phyloP scores from a whole-genome alignment of 2,888 invertebrate species.

The Cenopis cana region DNA sequence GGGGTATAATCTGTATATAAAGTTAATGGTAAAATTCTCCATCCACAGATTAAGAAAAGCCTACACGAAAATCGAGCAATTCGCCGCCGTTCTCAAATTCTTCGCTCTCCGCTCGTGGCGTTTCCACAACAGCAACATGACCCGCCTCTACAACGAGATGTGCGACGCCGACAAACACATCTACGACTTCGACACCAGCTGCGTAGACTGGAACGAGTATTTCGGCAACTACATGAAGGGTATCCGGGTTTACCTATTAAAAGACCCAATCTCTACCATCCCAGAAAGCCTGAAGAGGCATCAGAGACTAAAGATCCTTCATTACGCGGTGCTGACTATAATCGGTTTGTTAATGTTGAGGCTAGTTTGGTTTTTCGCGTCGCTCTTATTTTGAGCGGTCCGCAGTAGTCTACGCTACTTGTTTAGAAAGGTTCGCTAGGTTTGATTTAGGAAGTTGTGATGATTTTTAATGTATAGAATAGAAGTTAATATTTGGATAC shows the following conservation, averaged over 20 bases:
- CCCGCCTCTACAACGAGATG: slow-evolving; percentile 81
- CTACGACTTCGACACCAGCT: slow-evolving; percentile 88
- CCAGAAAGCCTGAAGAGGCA: slow-evolving; percentile 83
- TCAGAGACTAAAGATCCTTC: slow-evolving; percentile 55
- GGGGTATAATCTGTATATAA: too few relatives aligned
- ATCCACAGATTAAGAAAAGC: slow-evolving; percentile 88
- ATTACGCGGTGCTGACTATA: slow-evolving; percentile 57
- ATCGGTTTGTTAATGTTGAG: slow-evolving; percentile 46
- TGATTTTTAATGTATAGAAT: not conserved
- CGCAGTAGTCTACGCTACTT: not conserved
- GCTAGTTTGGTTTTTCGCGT: slow-evolving; percentile 39
- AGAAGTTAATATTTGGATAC: not conserved
- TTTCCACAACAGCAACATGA: slow-evolving; percentile 86
- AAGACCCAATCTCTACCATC: slow-evolving; percentile 89
- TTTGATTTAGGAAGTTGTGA: too few relatives aligned
- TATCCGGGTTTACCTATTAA: slow-evolving; percentile 89
- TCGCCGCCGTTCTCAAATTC: slow-evolving; percentile 89
- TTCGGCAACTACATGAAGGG: slow-evolving; percentile 89
- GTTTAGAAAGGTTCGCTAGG: not conserved
- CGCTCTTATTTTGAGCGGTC: slow-evolving; percentile 13
- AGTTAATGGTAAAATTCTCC: too few relatives aligned
- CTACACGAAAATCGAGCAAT: slow-evolving; percentile 90
- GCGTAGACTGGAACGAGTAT: slow-evolving; percentile 88
- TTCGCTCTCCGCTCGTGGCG: slow-evolving; percentile 91
- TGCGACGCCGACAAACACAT: slow-evolving; percentile 83